phyloP scores from a whole-genome alignment of 2,797 vertebrate species.

The Sorex maritimensis region DNA sequence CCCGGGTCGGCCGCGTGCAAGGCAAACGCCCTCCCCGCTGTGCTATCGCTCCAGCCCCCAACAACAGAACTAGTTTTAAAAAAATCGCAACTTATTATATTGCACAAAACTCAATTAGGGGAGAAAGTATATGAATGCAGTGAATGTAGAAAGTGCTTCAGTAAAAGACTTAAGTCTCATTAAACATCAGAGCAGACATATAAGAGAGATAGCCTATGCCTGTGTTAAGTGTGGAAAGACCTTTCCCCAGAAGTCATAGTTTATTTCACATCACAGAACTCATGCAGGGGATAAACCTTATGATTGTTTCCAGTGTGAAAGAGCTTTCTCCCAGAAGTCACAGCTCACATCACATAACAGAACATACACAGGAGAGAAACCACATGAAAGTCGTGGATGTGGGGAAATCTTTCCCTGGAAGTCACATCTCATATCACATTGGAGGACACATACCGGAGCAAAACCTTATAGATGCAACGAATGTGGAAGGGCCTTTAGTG shows the following conservation, averaged over 20 bases:
- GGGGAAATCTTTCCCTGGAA: neutral
- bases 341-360: slow-evolving; percentile 81
- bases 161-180: slow-evolving; percentile 76
- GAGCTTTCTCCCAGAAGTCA: slow-evolving; percentile 79
- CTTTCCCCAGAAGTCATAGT: slow-evolving; percentile 78
- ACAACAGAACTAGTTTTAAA: slow-evolving; percentile 42
- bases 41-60: no score
- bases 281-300: slow-evolving; percentile 82
- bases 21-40: no score
- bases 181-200: slow-evolving; percentile 78
- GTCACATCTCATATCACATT: no score
- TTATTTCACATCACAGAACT: slow-evolving; percentile 13
- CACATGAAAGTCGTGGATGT: slow-evolving; percentile 78
- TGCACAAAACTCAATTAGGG: slow-evolving; percentile 76
- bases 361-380: slow-evolving; percentile 79
- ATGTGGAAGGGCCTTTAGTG: no score
- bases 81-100: slow-evolving; percentile 79
- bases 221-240: slow-evolving; percentile 78
- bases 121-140: slow-evolving; percentile 81
- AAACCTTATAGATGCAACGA: no score
- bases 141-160: slow-evolving; percentile 82
- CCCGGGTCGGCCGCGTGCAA: no score
- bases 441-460: no score
- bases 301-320: slow-evolving; percentile 73
- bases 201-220: slow-evolving; percentile 73